Evolutionary conservation across 2,113 vertebrate species (phyloP).

Genomic region (Leptodactylus fuscus): DNA sequence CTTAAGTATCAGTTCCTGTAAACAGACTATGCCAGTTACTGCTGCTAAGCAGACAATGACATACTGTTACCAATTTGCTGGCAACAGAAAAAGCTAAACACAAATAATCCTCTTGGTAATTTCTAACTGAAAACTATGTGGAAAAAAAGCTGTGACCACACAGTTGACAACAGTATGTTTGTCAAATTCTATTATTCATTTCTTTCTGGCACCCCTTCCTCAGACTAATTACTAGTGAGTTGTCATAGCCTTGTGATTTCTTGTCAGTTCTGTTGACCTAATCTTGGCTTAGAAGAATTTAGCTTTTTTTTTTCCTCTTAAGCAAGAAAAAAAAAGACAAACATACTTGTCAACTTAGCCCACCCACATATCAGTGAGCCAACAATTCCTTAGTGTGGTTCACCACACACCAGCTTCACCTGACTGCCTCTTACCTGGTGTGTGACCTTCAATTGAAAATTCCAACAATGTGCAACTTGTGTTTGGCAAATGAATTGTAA

Average conservation of each 20-base stretch:
- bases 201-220: slow-evolving; percentile 62
- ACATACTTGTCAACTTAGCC: slow-evolving; percentile 61
- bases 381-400: slow-evolving; percentile 64
- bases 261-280: slow-evolving; percentile 67
- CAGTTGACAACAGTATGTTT: slow-evolving; percentile 67
- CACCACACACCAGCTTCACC: slow-evolving; percentile 67
- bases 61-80: slow-evolving; percentile 68
- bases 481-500: slow-evolving; percentile 79
- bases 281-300: slow-evolving; percentile 60
- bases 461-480: slow-evolving; percentile 75
- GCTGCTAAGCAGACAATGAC: slow-evolving; percentile 65
- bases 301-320: slow-evolving; percentile 60
- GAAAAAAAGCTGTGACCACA: slow-evolving; percentile 73
- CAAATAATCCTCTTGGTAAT: slow-evolving; percentile 65
- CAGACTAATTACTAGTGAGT: slow-evolving; percentile 69
- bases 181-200: slow-evolving; percentile 67
- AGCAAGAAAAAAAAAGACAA: slow-evolving; percentile 65
- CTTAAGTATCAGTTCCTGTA: slow-evolving; percentile 69
- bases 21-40: slow-evolving; percentile 67
- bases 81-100: slow-evolving; percentile 64
- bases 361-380: slow-evolving; percentile 64
- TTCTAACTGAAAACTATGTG: slow-evolving; percentile 66
- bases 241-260: slow-evolving; percentile 67
- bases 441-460: slow-evolving; percentile 75
- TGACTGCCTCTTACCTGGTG: slow-evolving; percentile 76